Conservation (phyloP, 2,113 vertebrate genomes). For the Accipiter virgatus region DNA sequence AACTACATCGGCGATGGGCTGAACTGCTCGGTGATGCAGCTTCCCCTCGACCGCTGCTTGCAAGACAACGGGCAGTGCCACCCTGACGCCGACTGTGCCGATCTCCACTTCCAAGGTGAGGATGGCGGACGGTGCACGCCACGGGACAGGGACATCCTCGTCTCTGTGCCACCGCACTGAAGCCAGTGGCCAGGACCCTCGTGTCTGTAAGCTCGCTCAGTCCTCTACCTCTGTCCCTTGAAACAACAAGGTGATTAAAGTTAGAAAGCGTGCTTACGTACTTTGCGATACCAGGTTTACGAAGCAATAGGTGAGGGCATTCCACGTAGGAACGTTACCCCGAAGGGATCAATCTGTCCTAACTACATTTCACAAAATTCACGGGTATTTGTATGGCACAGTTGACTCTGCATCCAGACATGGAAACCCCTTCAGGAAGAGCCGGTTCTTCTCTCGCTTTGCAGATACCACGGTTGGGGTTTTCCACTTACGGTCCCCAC, state of each 20-base stretch:
- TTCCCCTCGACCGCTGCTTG: conserved; percentile 86
- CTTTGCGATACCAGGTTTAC: background rate
- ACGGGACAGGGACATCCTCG: rapidly evolving
- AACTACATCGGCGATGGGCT: conserved; percentile 87
- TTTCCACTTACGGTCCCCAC: conserved; percentile 82
- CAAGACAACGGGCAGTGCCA: conserved; percentile 89
- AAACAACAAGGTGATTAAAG: background rate
- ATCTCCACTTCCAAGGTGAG: conserved; percentile 92
- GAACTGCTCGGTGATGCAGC: conserved; percentile 78
- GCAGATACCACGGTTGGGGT: conserved; percentile 85
- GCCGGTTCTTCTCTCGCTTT: background rate
- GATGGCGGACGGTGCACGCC: background rate
- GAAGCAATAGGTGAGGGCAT: background rate
- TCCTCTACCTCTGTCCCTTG: background rate
- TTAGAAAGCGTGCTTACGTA: rapidly evolving
- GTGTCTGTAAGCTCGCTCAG: background rate
- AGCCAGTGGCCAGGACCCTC: background rate
- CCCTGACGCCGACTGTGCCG: conserved; percentile 77
- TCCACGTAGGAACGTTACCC: background rate
- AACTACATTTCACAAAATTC: background rate
- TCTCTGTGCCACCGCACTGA: background rate
- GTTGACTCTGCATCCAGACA: background rate
- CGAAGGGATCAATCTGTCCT: background rate
- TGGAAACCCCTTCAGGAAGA: background rate
- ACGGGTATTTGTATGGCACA: rapidly evolving